Base-by-base conservation (phyloP, 2,113 vertebrate genomes). In the Callaeas wilsoni region DNA sequence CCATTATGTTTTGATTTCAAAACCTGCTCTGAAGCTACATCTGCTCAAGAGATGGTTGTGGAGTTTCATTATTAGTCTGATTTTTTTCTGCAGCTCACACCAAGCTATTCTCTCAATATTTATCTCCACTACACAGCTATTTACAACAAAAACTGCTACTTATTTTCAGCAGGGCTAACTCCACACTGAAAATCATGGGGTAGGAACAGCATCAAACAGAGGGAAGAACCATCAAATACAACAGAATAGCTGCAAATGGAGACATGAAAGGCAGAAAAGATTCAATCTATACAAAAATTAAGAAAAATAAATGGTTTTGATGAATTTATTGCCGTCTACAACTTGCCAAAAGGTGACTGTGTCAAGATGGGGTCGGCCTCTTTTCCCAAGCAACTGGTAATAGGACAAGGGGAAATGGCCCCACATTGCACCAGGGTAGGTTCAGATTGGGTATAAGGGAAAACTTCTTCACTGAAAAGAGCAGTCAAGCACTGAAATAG, bases 361-460 rank as follows among this genome's bases (percentile, higher is more conserved):
- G 25, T 47, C 29, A 41, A 47, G 21, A 41, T 32, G 7, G 26
- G 9, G 3, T 35, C 0, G 0, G 7, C 13, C 13, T 46, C n/a
- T 53, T 68, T n/a, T 55, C 26, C 12, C 26, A 83, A 26, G 41
- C 17, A 83, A 4, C 10, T 32, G 14, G 20, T 25, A 20, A 46
- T 8, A 46, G 11, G 37, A 68, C 6, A 30, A 68, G 14, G 20
- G 46, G 30, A 83, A 62, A 89, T 22, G 32, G 21, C 12, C 21
- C 19, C n/a, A 68, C 5, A 30, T 13, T 55, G 13, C 12, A 76
- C 2, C 30, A 47, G 39, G 12, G 3, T 10, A 47, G 6, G 35
- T 9, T 55, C 30, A 26, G 4, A 41, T 2, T 22, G 30, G 17
- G 47, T 9, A 41, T 13, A 27, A 55, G 14, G 5, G 39, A 55